Conservation (phyloP, 30 jellyfish, hydroid and myxozoan genomes). For the Aurelia aurita region DNA sequence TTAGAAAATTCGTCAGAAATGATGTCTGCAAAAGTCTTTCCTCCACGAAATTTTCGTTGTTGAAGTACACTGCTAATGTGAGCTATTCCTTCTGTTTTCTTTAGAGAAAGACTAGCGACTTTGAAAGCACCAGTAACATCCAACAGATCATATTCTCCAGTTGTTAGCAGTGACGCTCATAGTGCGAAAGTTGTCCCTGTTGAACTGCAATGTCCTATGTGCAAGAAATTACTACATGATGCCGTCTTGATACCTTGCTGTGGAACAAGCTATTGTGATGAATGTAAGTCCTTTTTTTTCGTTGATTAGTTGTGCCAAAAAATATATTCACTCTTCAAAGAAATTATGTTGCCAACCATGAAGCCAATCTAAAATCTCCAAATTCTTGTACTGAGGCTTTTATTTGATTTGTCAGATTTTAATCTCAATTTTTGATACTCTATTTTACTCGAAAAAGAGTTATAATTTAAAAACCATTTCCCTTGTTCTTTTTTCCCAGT, state of each 20-base stretch:
- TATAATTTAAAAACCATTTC: too few species aligned
- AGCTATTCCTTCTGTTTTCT: not conserved
- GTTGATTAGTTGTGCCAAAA: not conserved
- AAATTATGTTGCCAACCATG: too few species aligned
- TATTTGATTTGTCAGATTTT: too few species aligned
- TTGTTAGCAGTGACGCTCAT: slow-evolving; percentile 88
- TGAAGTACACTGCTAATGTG: not conserved
- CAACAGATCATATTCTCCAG: slow-evolving; percentile 82
- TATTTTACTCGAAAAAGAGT: too few species aligned
- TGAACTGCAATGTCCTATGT: slow-evolving; percentile 95
- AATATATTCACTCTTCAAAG: too few species aligned
- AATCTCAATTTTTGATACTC: too few species aligned
- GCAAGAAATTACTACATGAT: slow-evolving; percentile 88
- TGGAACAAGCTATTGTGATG: slow-evolving; percentile 99
- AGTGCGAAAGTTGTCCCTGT: slow-evolving; percentile 86
- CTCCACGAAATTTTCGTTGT: too few species aligned
- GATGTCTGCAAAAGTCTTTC: too few species aligned
- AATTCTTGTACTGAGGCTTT: too few species aligned
- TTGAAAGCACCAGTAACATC: slow-evolving; percentile 24
- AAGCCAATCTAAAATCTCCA: too few species aligned
- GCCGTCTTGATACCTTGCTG: slow-evolving; percentile 99
- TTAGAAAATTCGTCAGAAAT: too few species aligned
- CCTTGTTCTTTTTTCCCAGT: too few species aligned
- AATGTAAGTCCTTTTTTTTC: slow-evolving; percentile 73
- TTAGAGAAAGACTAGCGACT: slow-evolving; percentile 50